phyloP scores from a whole-genome alignment of 2,797 vertebrate species.

The Danio aesculapii region DNA sequence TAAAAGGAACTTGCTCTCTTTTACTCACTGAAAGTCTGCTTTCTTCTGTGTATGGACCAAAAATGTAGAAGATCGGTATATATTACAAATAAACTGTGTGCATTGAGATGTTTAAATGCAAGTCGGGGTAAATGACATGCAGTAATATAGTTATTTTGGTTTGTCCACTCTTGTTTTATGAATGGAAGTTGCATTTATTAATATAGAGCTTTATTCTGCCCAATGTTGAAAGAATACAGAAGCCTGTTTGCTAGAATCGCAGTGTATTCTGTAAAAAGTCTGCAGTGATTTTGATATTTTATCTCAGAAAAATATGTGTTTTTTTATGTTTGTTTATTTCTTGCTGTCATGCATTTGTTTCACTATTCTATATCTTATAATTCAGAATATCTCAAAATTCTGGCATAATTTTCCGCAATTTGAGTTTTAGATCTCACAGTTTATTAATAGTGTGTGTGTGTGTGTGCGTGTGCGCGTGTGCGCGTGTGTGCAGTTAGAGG shows the following conservation, averaged over 20 bases:
- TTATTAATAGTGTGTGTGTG: background rate
- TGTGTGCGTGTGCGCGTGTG: constrained; percentile 1
- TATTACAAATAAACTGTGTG: background rate
- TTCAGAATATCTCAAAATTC: no score
- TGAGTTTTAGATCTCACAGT: no score
- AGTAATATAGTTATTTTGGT: background rate
- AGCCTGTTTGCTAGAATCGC: no score
- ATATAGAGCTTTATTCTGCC: no score
- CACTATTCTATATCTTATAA: no score
- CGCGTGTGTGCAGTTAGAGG: constrained; percentile 25
- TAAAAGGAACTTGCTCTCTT: background rate
- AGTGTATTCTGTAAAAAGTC: no score
- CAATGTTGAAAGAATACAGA: no score
- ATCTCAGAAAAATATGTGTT: no score
- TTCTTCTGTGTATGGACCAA: background rate
- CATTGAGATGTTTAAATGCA: background rate
- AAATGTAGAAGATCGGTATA: background rate
- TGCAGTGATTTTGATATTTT: no score
- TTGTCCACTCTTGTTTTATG: background rate
- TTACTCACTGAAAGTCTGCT: background rate
- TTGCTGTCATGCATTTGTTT: no score
- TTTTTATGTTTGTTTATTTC: no score
- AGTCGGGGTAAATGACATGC: background rate
- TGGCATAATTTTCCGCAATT: no score
- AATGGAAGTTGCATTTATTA: background rate